These are phyloP conservation scores for Scaptomyza tumidula DNA, from an alignment of 2,888 invertebrate genomes.

Conservation along the genomic window DNA sequence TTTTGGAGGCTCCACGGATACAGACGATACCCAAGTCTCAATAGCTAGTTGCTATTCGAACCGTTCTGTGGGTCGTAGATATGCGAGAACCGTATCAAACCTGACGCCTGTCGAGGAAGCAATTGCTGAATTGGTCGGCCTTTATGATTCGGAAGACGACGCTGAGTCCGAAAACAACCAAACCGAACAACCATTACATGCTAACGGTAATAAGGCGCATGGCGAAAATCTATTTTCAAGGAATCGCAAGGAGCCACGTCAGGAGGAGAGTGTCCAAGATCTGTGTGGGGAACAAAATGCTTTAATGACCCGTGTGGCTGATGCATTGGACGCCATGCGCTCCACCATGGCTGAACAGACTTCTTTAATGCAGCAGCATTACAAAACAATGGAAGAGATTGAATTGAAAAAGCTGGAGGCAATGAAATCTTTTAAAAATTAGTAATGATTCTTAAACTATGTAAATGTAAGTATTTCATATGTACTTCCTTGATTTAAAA, in stretches of 20 bases:
- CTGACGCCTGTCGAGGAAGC: background rate
- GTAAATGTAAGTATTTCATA: background rate
- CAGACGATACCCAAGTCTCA: background rate
- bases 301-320: slow-evolving; percentile 10
- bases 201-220: background rate
- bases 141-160: background rate
- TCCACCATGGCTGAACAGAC: slow-evolving; percentile 7
- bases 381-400: slow-evolving; percentile 11
- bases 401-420: slow-evolving; percentile 14
- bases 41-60: background rate
- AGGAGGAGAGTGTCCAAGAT: background rate
- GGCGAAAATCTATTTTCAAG: background rate
- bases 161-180: background rate
- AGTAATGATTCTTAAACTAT: background rate
- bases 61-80: background rate
- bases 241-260: background rate
- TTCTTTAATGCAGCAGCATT: slow-evolving; percentile 11
- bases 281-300: slow-evolving; percentile 6
- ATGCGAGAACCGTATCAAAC: background rate
- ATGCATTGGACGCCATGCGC: slow-evolving; percentile 10
- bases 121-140: background rate
- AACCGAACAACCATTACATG: background rate
- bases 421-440: slow-evolving; percentile 7
- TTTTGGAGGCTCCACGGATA: background rate
- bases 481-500: background rate